Conservation (phyloP, 2,888 invertebrate species). For the Tromatobia lineatoria region DNA sequence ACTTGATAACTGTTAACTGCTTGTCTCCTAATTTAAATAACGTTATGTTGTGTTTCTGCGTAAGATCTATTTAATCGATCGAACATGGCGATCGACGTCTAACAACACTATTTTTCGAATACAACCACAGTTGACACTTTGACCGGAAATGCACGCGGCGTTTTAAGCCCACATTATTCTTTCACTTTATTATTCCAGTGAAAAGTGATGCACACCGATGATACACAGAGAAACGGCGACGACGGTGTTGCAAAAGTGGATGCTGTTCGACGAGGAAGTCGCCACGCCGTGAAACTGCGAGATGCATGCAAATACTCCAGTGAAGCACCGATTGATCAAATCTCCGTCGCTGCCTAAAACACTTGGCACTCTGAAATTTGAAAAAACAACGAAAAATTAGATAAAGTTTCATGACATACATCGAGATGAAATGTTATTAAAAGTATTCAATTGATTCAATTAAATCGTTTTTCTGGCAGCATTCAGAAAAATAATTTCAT, state of each 20-base stretch:
- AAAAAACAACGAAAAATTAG: conserved; percentile 13
- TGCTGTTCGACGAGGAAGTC: background rate
- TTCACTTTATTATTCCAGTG: conserved; percentile 27
- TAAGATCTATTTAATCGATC: conserved; percentile 52
- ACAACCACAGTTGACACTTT: conserved; percentile 41
- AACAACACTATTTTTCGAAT: conserved; percentile 24
- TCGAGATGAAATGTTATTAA: no score
- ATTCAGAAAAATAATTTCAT: no score
- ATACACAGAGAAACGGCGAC: background rate
- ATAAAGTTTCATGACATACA: background rate
- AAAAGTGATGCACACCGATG: background rate
- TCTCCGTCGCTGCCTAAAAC: background rate
- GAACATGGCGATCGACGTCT: conserved; percentile 47
- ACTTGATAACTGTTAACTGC: background rate
- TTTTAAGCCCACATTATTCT: background rate
- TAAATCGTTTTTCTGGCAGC: no score
- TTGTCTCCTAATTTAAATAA: no score
- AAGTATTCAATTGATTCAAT: no score
- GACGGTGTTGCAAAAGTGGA: background rate
- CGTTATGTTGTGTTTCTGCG: background rate
- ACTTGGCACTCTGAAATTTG: conserved; percentile 57
- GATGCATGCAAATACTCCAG: background rate
- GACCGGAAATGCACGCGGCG: conserved; percentile 9
- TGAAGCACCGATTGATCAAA: conserved; percentile 45
- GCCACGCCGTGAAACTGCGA: conserved; percentile 3